Conservation (phyloP, 2,888 invertebrate species). For the Mallateleia sp. region DNA sequence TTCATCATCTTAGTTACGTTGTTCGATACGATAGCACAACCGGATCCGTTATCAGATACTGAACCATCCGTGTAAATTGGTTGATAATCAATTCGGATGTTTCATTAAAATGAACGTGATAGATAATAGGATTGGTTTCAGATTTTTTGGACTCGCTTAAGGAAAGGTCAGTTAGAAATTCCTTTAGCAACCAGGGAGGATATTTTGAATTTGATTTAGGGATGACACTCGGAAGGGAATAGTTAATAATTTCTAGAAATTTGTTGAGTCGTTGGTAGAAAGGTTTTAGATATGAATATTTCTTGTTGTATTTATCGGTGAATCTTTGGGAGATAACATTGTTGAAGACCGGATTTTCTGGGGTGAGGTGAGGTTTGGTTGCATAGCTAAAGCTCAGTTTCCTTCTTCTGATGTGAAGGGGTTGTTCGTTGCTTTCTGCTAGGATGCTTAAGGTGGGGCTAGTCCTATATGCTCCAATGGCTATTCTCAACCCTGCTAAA, state of each 20-base stretch:
- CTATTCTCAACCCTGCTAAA: neutral
- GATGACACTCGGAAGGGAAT: neutral
- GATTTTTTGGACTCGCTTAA: neutral
- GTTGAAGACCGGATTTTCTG: neutral
- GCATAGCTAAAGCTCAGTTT: neutral
- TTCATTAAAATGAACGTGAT: slow-evolving; percentile 3
- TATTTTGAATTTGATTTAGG: neutral
- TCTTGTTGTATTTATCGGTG: neutral
- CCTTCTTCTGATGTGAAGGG: neutral
- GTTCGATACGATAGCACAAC: slow-evolving; percentile 13
- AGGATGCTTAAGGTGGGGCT: slow-evolving; percentile 1
- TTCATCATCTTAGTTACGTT: too few species aligned
- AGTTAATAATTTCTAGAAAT: neutral
- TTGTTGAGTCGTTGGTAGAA: slow-evolving; percentile 8
- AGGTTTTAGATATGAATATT: neutral
- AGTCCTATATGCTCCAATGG: slow-evolving; percentile 3
- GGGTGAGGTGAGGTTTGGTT: neutral
- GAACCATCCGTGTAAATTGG: slow-evolving; percentile 27
- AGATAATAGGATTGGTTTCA: slow-evolving; percentile 1
- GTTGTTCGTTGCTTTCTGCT: neutral
- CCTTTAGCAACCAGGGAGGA: neutral
- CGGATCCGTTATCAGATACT: neutral
- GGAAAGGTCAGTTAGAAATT: neutral
- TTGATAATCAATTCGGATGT: neutral
- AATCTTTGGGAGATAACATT: neutral